Percentiles rank a stretch among this genome's conserved stretches.
phyloP scores from a whole-genome alignment of 2,797 vertebrate species.

The Dendrocincla tyrannina region DNA sequence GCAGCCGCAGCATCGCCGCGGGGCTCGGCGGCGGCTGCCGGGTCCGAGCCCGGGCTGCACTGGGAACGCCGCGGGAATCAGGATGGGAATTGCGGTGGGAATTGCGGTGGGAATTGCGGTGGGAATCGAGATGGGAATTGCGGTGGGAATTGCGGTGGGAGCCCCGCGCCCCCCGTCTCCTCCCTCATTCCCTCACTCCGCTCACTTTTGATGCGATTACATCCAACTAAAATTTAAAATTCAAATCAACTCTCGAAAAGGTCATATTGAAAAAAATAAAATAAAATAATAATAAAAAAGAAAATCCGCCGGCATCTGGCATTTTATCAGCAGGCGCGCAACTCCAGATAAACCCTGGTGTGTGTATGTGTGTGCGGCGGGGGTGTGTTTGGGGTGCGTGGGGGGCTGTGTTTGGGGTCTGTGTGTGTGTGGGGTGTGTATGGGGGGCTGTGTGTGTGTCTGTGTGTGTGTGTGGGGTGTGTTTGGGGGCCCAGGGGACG shows the following conservation, averaged over 20 bases:
- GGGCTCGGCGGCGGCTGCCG: not conserved
- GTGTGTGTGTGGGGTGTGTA: too few relatives aligned
- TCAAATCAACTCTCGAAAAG: conserved; percentile 48
- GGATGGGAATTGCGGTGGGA: too few relatives aligned
- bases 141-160: too few relatives aligned
- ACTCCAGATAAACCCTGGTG: not conserved
- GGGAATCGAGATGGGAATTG: too few relatives aligned
- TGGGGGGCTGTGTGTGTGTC: too few relatives aligned
- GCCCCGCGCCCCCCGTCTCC: too few relatives aligned
- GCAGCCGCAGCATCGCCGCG: not conserved
- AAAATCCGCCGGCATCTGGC: conserved; percentile 8
- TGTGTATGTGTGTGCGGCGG: too few relatives aligned
- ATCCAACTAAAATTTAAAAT: conserved; percentile 52
- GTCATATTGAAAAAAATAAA: conserved; percentile 3
- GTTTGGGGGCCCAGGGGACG: not conserved
- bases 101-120: too few relatives aligned
- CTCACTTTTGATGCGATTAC: conserved; percentile 31
- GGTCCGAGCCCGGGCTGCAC: not conserved
- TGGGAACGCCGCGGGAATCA: not conserved
- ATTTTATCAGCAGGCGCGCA: conserved; percentile 13
- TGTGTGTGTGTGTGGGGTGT: too few relatives aligned
- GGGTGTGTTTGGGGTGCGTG: too few relatives aligned
- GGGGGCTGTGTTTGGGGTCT: too few relatives aligned
- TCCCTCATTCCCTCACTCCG: not conserved
- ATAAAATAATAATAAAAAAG: too few relatives aligned